Evolutionary conservation across 2,797 vertebrate genomes (phyloP).

Genomic region (Ptychadena robeensis): DNA sequence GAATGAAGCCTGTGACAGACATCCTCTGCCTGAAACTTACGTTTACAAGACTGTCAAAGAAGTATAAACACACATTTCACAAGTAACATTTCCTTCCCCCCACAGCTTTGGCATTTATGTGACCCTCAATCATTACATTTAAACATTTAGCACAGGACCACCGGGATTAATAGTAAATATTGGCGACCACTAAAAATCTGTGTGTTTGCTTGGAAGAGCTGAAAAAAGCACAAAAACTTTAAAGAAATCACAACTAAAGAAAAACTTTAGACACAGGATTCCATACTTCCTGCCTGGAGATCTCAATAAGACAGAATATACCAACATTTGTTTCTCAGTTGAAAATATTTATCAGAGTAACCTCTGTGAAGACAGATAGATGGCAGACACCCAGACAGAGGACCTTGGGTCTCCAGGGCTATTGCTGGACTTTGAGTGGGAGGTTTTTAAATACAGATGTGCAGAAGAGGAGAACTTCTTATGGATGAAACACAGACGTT

Average conservation of each 20-base stretch:
- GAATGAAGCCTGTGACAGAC: background rate
- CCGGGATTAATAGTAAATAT: conserved; percentile 23
- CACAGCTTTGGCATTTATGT: conserved; percentile 26
- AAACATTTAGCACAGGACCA: conserved; percentile 34
- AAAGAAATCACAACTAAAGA: background rate
- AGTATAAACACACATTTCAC: conserved; percentile 35
- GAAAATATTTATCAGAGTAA: conserved; percentile 3
- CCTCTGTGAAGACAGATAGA: background rate
- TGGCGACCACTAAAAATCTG: conserved; percentile 3
- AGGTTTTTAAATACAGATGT: background rate
- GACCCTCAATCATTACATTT: conserved; percentile 31
- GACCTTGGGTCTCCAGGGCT: background rate
- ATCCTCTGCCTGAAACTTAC: conserved; percentile 16
- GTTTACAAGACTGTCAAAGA: conserved; percentile 16
- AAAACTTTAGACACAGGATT: background rate
- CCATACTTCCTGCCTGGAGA: background rate
- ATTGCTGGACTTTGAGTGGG: conserved; percentile 1
- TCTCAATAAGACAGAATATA: background rate
- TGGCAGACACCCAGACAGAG: conserved; percentile 6
- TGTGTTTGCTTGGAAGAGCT: conserved; percentile 6
- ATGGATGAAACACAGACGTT: background rate
- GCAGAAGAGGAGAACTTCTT: background rate
- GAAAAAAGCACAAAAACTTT: background rate
- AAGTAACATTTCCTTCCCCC: conserved; percentile 24
- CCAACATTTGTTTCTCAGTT: background rate